phyloP scores from a whole-genome alignment of 2,888 invertebrate species.

The Thera britannica region DNA sequence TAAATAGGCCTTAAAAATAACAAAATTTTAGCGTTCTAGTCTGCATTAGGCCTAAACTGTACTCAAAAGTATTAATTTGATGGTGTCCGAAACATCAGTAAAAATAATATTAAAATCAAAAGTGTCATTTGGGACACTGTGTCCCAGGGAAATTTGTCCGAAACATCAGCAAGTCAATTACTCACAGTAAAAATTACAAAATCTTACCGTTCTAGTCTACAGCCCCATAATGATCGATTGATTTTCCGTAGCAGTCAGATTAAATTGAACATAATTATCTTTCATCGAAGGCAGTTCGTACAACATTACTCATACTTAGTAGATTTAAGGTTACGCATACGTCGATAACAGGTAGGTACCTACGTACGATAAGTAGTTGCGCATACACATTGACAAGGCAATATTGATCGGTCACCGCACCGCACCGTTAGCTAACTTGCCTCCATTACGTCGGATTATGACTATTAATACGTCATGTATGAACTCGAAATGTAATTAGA shows the following conservation, averaged over 20 bases:
- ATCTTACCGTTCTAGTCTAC: too few relatives aligned
- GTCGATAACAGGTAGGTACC: not conserved
- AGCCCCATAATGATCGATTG: not conserved
- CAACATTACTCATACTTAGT: not conserved
- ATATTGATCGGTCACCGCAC: conserved; percentile 18
- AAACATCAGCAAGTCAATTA: too few relatives aligned
- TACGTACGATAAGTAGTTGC: conserved; percentile 20
- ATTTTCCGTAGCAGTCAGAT: not conserved
- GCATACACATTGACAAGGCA: conserved; percentile 26
- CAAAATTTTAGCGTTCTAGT: too few relatives aligned
- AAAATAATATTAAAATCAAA: too few relatives aligned
- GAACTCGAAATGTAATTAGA: not conserved
- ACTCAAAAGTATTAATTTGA: too few relatives aligned
- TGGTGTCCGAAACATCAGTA: too few relatives aligned
- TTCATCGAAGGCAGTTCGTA: not conserved
- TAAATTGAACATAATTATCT: not conserved
- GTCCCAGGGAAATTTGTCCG: too few relatives aligned
- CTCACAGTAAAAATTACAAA: too few relatives aligned
- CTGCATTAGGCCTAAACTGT: too few relatives aligned
- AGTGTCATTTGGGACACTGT: too few relatives aligned
- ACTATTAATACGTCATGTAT: conserved; percentile 12
- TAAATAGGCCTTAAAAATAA: too few relatives aligned
- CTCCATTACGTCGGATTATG: conserved; percentile 33
- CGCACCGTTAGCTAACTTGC: conserved; percentile 23
- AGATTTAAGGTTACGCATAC: conserved; percentile 5